Percentiles rank a stretch among this genome's conserved stretches.
These are phyloP conservation scores for Puffinus mauretanicus DNA, from an alignment of 2,113 vertebrate species.

Conservation along the genomic window DNA sequence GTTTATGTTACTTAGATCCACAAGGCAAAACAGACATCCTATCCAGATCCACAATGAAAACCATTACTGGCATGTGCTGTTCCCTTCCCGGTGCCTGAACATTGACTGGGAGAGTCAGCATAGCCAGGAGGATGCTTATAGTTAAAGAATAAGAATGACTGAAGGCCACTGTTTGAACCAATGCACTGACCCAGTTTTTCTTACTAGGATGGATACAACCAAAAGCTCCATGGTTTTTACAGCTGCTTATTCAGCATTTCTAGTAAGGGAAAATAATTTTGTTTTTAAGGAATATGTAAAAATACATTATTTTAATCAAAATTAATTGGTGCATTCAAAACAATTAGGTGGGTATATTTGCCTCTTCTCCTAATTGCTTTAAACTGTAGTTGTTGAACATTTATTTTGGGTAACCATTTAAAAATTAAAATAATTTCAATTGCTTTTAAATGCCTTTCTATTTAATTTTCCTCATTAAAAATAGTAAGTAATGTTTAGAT, in stretches of 20 bases:
- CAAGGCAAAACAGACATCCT: not conserved
- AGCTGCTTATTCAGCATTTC: not conserved
- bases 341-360: not conserved
- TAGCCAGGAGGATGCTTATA: not conserved
- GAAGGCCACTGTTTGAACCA: not conserved
- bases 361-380: not conserved
- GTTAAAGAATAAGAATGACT: not conserved
- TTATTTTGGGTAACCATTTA: not conserved
- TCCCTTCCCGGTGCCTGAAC: not conserved
- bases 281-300: not conserved
- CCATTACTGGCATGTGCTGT: not conserved
- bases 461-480: not conserved
- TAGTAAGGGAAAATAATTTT: not conserved
- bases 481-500: not conserved
- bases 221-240: not conserved
- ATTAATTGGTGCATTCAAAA: not conserved
- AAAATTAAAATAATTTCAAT: not conserved
- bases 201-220: not conserved
- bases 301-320: not conserved
- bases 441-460: not conserved
- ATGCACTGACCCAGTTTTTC: not conserved
- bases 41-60: not conserved
- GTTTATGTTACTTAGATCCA: not conserved
- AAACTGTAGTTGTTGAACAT: not conserved
- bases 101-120: not conserved